Conservation (phyloP, 2,113 vertebrate species). For the Misgurnus mizolepis region DNA sequence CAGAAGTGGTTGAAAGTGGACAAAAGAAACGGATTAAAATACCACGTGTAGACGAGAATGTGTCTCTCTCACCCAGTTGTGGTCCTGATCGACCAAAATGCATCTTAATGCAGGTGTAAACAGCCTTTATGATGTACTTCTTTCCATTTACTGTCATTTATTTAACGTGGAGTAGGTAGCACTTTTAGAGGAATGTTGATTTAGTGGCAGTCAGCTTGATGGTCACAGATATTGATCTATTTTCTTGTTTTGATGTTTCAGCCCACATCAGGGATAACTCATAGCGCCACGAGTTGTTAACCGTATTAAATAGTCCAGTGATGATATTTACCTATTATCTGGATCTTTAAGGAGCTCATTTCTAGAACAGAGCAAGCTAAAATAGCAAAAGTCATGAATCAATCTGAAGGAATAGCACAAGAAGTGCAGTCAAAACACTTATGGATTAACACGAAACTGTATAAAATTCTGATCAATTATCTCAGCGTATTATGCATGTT, state of each 20-base stretch:
- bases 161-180: background rate
- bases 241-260: slow-evolving; percentile 8
- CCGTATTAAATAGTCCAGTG: background rate
- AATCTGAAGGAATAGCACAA: background rate
- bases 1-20: no score
- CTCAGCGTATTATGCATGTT: no score
- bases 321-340: background rate
- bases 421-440: no score
- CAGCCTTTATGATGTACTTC: background rate
- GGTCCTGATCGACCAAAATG: no score
- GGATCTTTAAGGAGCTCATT: background rate
- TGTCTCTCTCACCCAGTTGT: no score
- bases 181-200: background rate
- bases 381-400: background rate
- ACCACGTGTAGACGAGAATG: no score
- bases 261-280: background rate
- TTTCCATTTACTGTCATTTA: background rate
- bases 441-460: no score
- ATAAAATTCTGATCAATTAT: no score
- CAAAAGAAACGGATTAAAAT: no score
- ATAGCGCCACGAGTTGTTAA: background rate
- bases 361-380: background rate
- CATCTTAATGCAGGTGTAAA: no score
- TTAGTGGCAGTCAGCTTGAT: background rate
- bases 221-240: background rate